Evolutionary conservation across 2,888 invertebrate species (phyloP).

Genomic region (Marronus borbonicus): DNA sequence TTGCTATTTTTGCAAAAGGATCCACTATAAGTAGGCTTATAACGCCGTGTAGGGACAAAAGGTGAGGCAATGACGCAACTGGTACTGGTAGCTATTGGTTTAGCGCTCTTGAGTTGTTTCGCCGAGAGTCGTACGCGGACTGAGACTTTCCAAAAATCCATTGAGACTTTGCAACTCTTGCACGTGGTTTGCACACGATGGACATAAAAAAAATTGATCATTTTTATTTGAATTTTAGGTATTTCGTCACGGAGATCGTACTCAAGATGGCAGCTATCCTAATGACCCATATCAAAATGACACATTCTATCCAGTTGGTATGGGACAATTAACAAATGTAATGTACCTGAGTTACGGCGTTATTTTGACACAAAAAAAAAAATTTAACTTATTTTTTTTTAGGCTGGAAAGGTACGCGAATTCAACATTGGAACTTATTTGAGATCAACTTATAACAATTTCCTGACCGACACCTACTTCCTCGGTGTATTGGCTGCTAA

Average conservation of each 20-base stretch:
- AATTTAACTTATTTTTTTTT: not conserved
- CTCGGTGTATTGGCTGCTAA: conserved; percentile 75
- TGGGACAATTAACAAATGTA: conserved; percentile 48
- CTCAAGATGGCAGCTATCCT: conserved; percentile 36
- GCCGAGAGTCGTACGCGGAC: conserved; percentile 6
- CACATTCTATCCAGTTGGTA: conserved; percentile 37
- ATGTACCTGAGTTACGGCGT: not conserved
- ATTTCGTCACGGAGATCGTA: conserved; percentile 47
- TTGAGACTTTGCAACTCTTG: not conserved
- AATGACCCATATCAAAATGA: conserved; percentile 41
- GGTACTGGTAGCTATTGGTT: not conserved
- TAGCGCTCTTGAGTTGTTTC: conserved; percentile 14
- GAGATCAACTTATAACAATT: conserved; percentile 74
- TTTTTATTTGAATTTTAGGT: conserved; percentile 30
- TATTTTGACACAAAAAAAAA: not conserved
- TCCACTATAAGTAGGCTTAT: not conserved
- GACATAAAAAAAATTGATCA: not conserved
- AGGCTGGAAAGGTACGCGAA: conserved; percentile 75
- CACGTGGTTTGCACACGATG: not conserved
- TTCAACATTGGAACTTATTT: conserved; percentile 74
- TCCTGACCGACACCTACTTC: conserved; percentile 73
- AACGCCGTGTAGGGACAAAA: not conserved
- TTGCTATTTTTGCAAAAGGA: not conserved
- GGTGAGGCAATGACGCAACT: conserved; percentile 8
- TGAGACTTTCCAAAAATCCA: not conserved